Evolutionary conservation across 2,888 invertebrate genomes (phyloP).

Genomic region (Ctena decussata): DNA sequence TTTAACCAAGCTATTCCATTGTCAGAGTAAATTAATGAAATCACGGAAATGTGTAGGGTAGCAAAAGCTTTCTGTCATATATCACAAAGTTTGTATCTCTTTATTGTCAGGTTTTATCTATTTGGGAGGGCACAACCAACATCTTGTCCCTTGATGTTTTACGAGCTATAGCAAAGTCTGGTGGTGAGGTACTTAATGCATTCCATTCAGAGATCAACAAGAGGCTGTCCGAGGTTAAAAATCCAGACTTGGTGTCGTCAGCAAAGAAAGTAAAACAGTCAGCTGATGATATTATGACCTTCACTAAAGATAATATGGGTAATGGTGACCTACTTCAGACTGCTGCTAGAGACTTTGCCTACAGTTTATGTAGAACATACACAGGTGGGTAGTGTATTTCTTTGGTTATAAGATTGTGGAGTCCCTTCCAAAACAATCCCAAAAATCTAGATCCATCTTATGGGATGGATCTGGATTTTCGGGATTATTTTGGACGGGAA

Average conservation of each 20-base stretch:
- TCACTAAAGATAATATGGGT: slow-evolving; percentile 37
- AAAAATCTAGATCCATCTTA: too few species aligned
- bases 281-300: slow-evolving; percentile 47
- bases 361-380: slow-evolving; percentile 87
- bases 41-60: too few species aligned
- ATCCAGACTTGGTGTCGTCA: slow-evolving; percentile 57
- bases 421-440: too few species aligned
- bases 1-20: too few species aligned
- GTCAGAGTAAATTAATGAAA: too few species aligned
- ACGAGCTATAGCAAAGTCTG: slow-evolving; percentile 87
- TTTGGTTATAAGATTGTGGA: too few species aligned
- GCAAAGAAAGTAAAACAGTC: slow-evolving; percentile 71
- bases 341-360: slow-evolving; percentile 88
- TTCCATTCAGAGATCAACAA: slow-evolving; percentile 81
- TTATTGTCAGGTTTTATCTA: slow-evolving; percentile 88
- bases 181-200: slow-evolving; percentile 86
- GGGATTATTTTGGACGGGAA: too few species aligned
- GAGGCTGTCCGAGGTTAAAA: slow-evolving; percentile 68
- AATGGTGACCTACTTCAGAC: slow-evolving; percentile 78
- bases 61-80: too few species aligned
- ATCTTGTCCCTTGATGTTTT: slow-evolving; percentile 89
- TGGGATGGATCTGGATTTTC: too few species aligned
- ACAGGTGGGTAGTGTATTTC: slow-evolving; percentile 81
- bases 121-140: slow-evolving; percentile 90
- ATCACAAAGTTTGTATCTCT: too few species aligned